Conservation (phyloP, 1,140 invertebrate species). For the Bombus terrestris region DNA sequence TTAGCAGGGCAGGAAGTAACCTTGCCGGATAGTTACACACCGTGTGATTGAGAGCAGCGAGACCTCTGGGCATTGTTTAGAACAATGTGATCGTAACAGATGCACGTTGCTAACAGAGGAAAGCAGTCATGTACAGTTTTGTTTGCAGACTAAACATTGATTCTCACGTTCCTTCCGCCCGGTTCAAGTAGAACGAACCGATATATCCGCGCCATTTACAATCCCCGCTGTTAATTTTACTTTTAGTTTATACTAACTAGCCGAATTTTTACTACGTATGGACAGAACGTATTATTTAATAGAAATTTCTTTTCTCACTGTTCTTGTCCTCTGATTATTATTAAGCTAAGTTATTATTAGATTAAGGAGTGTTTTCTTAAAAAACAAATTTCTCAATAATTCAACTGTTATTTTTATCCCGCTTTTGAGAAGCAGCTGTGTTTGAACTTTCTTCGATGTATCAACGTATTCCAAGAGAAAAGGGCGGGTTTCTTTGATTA, state of each 20-base stretch:
- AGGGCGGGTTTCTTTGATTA: neutral
- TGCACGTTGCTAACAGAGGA: conserved; percentile 24
- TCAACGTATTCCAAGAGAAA: neutral
- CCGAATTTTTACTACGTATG: neutral
- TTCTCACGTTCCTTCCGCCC: conserved; percentile 44
- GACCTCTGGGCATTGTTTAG: conserved; percentile 51
- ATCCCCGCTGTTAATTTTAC: neutral
- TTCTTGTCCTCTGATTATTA: neutral
- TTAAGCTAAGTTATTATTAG: too few relatives aligned
- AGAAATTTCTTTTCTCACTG: neutral
- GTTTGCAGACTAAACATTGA: conserved; percentile 62
- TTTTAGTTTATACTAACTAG: neutral
- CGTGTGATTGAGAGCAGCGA: conserved; percentile 45
- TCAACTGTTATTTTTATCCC: too few relatives aligned
- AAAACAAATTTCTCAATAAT: too few relatives aligned
- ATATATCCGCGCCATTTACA: conserved; percentile 3
- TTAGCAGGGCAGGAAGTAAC: conserved; percentile 11
- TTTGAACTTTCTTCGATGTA: neutral
- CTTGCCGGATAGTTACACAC: conserved; percentile 13
- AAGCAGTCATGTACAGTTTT: conserved; percentile 15
- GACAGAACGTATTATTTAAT: neutral
- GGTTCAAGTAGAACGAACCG: conserved; percentile 16
- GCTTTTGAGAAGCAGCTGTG: too few relatives aligned
- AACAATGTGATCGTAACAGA: conserved; percentile 56
- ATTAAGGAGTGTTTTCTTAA: too few relatives aligned